These are phyloP conservation scores for Caenorhabditis sp. DNA, from an alignment of 2,888 invertebrate species.

Conservation along the genomic window DNA sequence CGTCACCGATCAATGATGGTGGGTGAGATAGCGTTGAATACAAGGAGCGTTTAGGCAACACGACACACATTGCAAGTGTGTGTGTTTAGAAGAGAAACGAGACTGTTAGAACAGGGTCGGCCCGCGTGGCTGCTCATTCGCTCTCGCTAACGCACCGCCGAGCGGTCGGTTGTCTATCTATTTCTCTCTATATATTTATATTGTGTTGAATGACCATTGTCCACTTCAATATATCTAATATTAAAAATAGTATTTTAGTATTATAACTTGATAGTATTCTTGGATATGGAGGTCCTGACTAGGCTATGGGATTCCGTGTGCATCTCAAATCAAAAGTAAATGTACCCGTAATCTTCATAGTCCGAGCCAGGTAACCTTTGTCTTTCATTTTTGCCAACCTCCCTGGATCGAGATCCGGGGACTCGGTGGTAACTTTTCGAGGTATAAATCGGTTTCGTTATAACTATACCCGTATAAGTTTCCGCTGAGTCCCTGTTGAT, in stretches of 20 bases:
- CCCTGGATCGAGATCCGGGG: slow-evolving; percentile 12
- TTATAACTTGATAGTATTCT: background rate
- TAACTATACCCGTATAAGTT: slow-evolving; percentile 45
- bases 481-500: slow-evolving; percentile 32
- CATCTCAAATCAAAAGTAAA: background rate
- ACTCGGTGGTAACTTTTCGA: slow-evolving; percentile 26
- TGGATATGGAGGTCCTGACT: slow-evolving; percentile 16
- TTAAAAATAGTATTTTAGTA: background rate
- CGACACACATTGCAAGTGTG: background rate
- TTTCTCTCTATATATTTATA: slow-evolving; percentile 4
- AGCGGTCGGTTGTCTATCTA: slow-evolving; percentile 21
- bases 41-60: background rate
- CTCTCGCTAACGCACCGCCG: slow-evolving; percentile 30
- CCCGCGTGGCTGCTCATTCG: slow-evolving; percentile 42
- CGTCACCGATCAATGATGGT: slow-evolving; percentile 8
- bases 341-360: slow-evolving; percentile 47
- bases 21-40: background rate
- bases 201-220: background rate
- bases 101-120: slow-evolving; percentile 15
- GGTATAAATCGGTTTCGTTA: slow-evolving; percentile 11
- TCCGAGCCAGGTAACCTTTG: slow-evolving; percentile 26
- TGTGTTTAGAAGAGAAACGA: slow-evolving; percentile 5
- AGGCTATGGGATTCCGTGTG: slow-evolving; percentile 38
- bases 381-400: background rate
- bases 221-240: background rate